Evolutionary conservation across 1,140 invertebrate species (phyloP).

Genomic region (Leptopilina clavipes): DNA sequence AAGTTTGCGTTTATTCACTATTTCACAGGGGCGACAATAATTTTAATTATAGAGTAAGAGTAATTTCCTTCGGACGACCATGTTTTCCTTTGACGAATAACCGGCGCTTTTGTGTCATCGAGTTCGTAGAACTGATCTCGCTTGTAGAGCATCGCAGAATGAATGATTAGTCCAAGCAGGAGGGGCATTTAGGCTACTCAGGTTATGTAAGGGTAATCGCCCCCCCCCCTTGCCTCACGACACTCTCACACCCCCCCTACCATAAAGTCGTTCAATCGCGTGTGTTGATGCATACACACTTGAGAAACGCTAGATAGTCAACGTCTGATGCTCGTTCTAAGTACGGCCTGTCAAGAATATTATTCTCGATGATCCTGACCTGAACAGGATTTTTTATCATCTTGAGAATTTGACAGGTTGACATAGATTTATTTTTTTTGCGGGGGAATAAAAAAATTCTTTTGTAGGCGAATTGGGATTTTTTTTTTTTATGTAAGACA

Average conservation of each 20-base stretch:
- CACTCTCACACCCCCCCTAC: constrained; percentile 28
- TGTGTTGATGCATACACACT: constrained; percentile 31
- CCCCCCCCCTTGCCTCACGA: background rate
- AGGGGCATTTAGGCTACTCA: constrained; percentile 29
- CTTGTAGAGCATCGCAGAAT: constrained; percentile 8
- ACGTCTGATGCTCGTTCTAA: constrained; percentile 46
- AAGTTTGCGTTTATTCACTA: too few species aligned
- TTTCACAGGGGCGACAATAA: too few species aligned
- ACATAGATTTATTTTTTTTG: background rate
- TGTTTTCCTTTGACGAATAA: constrained; percentile 1
- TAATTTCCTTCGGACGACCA: background rate
- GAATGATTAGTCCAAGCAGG: constrained; percentile 3
- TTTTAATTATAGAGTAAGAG: constrained; percentile 1
- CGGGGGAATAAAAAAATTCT: too few species aligned
- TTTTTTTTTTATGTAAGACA: too few species aligned
- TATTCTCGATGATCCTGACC: background rate
- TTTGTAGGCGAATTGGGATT: too few species aligned
- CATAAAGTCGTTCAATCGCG: background rate
- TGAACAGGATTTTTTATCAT: background rate
- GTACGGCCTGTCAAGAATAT: constrained; percentile 25
- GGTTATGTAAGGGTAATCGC: constrained; percentile 1
- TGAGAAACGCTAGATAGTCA: constrained; percentile 44
- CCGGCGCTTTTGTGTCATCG: background rate
- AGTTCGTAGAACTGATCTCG: constrained; percentile 17
- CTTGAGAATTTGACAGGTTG: background rate